Evolutionary conservation across 2,113 vertebrate species (phyloP).

Genomic region (Eulemur macaco): DNA sequence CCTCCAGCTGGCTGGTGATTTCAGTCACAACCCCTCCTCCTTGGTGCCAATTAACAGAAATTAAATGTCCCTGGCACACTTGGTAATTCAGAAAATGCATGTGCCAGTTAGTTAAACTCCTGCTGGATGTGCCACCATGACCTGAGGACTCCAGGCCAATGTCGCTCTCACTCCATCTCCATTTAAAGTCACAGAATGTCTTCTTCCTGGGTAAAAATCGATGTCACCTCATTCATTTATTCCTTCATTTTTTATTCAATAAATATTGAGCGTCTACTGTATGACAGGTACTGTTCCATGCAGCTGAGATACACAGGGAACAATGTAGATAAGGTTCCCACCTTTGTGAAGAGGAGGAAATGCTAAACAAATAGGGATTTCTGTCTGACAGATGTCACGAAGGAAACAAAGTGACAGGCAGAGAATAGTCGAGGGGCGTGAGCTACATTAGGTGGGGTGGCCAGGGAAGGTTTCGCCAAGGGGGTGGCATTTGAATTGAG

Average conservation of each 20-base stretch:
- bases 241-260: background rate
- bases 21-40: background rate
- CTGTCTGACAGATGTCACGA: background rate
- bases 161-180: background rate
- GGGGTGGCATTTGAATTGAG: background rate
- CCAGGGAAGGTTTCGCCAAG: background rate
- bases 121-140: background rate
- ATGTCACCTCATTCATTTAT: background rate
- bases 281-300: background rate
- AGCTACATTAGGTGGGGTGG: background rate
- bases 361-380: background rate
- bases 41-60: slow-evolving; percentile 27
- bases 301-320: background rate
- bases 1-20: slow-evolving; percentile 31
- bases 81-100: slow-evolving; percentile 28
- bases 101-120: background rate
- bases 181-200: slow-evolving; percentile 16
- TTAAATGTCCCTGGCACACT: background rate
- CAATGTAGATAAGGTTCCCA: background rate
- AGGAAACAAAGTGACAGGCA: background rate
- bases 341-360: background rate
- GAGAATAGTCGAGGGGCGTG: background rate
- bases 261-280: background rate
- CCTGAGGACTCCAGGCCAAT: background rate
- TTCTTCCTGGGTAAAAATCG: slow-evolving; percentile 15